Conservation (phyloP, 2,113 vertebrate genomes). For the Lamprotornis superbus region DNA sequence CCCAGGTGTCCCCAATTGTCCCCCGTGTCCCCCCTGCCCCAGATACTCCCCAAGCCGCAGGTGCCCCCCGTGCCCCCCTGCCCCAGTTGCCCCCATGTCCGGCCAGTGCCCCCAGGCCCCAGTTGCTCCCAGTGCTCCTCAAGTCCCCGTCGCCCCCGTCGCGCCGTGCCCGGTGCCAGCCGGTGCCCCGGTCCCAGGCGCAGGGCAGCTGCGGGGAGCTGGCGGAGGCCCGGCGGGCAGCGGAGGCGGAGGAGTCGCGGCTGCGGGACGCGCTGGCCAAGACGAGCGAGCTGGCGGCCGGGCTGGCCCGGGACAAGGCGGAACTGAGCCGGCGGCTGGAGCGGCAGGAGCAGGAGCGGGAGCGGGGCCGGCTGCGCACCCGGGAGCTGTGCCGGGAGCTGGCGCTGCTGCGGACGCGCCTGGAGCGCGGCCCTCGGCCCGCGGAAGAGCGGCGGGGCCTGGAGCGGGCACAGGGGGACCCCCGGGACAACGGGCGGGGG, state of each 20-base stretch:
- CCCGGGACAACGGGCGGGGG: background rate
- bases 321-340: background rate
- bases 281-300: too few relatives aligned
- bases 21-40: background rate
- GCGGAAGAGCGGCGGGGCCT: background rate
- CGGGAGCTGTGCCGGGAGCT: background rate
- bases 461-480: background rate
- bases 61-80: too few relatives aligned
- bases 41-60: background rate
- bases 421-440: background rate
- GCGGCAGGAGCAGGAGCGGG: background rate
- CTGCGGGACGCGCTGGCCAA: too few relatives aligned
- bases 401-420: background rate
- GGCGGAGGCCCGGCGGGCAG: too few relatives aligned
- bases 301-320: too few relatives aligned
- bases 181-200: too few relatives aligned
- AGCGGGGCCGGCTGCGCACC: too few relatives aligned
- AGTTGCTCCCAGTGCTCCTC: background rate
- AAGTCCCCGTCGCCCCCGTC: too few relatives aligned
- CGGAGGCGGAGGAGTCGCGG: too few relatives aligned
- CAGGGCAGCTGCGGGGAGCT: too few relatives aligned
- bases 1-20: background rate
- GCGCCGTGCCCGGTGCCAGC: background rate
- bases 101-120: background rate
- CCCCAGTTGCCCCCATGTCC: too few relatives aligned